Evolutionary conservation across 2,113 vertebrate species (phyloP).

Genomic region (Microtus pennsylvanicus): DNA sequence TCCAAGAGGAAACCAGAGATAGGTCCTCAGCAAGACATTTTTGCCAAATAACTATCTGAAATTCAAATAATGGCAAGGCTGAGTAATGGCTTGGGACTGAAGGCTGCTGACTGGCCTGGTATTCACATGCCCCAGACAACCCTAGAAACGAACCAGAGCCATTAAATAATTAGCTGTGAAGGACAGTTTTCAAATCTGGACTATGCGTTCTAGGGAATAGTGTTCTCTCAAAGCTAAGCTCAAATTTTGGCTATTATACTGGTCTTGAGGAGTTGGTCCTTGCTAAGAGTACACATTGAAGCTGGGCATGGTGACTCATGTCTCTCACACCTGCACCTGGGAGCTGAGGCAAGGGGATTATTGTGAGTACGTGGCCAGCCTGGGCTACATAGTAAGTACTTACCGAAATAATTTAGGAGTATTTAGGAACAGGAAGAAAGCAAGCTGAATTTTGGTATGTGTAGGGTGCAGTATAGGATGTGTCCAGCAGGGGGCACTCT

Average conservation of each 20-base stretch:
- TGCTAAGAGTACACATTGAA: not conserved
- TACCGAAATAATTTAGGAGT: not conserved
- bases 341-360: not conserved
- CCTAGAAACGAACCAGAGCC: not conserved
- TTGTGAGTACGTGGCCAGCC: not conserved
- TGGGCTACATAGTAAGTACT: not conserved
- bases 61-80: not conserved
- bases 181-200: not conserved
- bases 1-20: not conserved
- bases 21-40: not conserved
- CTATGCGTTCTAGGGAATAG: not conserved
- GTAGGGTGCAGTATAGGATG: not conserved
- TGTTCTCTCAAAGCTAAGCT: not conserved
- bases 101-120: not conserved
- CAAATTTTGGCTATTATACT: not conserved
- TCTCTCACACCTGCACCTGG: not conserved
- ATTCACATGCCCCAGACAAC: not conserved
- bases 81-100: not conserved
- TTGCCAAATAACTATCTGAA: not conserved
- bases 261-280: not conserved
- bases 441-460: not conserved
- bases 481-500: conserved; percentile 53
- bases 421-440: not conserved
- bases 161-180: not conserved
- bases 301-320: not conserved